Base-by-base conservation (phyloP, 1,140 invertebrate species). In the Drosophila leontia region DNA sequence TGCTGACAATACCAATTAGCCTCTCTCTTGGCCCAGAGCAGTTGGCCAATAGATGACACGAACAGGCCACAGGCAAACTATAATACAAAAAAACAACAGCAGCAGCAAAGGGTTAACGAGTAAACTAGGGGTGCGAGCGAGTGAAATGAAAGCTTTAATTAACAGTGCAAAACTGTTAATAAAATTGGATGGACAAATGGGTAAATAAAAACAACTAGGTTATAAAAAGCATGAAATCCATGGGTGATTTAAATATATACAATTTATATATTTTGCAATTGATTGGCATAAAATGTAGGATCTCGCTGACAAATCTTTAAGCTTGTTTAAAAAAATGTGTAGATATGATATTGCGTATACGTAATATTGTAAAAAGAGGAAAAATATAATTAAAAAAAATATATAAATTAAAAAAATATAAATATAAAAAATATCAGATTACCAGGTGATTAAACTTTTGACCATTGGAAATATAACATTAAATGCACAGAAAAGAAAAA, bases 1-100 rank as follows among this genome's bases (percentile, higher is more conserved):
- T 86, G 83, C 65, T 80, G 83, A 87, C 83, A 87, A 87, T 83
- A 80, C 75, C 83, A 87, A 87, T 87, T 87, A 87, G 83, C 76
- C 62, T 44, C 29, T 50, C 62, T 44, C 29, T 41, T 35, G 62
- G 47, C 17, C 32, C 60, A 69, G 57, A 72, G 50, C 70, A 65
- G 63, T 65, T 70, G 45, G 67, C 69, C 69, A 75, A 67, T 65
- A 76, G 53, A 62, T 80, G 80, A 61, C 65, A 86, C 19, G 34
- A 50, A 23, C 42, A 69, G 26, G 42, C 41, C 56, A 59, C 61
- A 77, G 57, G 39, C 44, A 64, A 64, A 48, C 26, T 7, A 23
- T 17, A 23, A 1, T 23, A 55, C 19, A 35, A 23, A 47, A 47
- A 47, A 13, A 26, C 12, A 48, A 1, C 23, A 55, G 6, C 12